A percentile compares a stretch with the other conserved stretches of the same genome.
Evolutionary conservation across 2,797 vertebrate species (phyloP).

Genomic region (Cirrhinus molitorella): DNA sequence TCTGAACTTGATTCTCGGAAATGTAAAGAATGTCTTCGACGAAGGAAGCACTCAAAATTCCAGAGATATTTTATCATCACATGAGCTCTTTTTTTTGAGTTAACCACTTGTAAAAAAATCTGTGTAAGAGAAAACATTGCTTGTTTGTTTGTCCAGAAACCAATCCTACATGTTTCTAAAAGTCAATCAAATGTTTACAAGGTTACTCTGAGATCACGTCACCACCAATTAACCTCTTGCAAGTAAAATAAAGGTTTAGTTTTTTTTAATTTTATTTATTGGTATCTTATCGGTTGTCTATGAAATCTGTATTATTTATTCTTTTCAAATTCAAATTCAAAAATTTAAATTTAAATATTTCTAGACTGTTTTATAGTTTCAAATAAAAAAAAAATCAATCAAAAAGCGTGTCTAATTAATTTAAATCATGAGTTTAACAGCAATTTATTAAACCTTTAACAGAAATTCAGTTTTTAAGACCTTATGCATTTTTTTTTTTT

Average conservation of each 20-base stretch:
- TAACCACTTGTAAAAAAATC: conserved; percentile 1
- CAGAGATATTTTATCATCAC: background rate
- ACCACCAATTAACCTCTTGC: background rate
- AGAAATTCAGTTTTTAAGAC: too few relatives aligned
- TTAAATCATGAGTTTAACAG: too few relatives aligned
- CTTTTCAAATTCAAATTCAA: too few relatives aligned
- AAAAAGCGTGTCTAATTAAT: too few relatives aligned
- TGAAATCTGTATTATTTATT: too few relatives aligned
- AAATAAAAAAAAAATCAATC: too few relatives aligned
- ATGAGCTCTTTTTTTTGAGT: conserved; percentile 1
- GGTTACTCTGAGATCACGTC: background rate
- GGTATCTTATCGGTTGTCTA: background rate
- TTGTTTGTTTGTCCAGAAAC: background rate
- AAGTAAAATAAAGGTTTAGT: background rate
- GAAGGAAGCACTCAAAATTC: background rate
- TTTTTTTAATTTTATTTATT: background rate
- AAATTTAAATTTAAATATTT: too few relatives aligned
- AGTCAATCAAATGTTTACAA: background rate
- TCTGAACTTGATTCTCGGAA: background rate
- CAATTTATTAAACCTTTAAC: too few relatives aligned
- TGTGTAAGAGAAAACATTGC: background rate
- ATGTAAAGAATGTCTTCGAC: background rate
- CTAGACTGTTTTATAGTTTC: too few relatives aligned
- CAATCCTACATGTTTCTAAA: background rate
- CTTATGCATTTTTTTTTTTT: too few relatives aligned